Conservation (phyloP, 1,140 invertebrate species). For the Danaus plexippus region DNA sequence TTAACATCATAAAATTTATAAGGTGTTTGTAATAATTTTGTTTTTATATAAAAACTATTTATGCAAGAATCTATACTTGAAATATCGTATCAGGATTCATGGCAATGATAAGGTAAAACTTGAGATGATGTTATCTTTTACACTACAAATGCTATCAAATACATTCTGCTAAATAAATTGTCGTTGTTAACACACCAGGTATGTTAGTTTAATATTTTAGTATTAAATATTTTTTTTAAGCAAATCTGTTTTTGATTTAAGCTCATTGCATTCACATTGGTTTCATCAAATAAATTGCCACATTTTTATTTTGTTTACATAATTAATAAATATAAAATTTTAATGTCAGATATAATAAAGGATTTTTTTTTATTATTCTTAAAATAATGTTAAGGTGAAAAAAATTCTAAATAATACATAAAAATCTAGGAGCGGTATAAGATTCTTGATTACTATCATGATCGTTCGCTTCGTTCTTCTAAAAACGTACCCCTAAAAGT, state of each 20-base stretch:
- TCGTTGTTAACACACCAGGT: slow-evolving; percentile 29
- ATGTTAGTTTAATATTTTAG: slow-evolving; percentile 16
- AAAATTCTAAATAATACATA: too few relatives aligned
- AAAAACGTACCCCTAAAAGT: too few relatives aligned
- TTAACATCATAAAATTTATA: too few relatives aligned
- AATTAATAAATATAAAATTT: slow-evolving; percentile 2
- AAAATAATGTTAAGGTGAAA: not conserved
- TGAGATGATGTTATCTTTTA: slow-evolving; percentile 43
- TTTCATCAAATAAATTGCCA: too few relatives aligned
- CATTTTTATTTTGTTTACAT: not conserved
- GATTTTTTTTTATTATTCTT: not conserved
- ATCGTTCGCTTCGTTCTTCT: too few relatives aligned
- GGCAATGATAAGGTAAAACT: slow-evolving; percentile 32
- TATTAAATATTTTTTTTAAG: slow-evolving; percentile 1
- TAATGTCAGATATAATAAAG: not conserved
- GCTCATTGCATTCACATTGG: too few relatives aligned
- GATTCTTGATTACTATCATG: too few relatives aligned
- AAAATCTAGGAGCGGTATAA: too few relatives aligned
- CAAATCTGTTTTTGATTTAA: too few relatives aligned
- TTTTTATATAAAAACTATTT: slow-evolving; percentile 6
- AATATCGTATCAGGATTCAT: too few relatives aligned
- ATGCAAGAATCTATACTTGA: slow-evolving; percentile 11
- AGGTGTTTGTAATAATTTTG: too few relatives aligned
- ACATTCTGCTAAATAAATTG: slow-evolving; percentile 28
- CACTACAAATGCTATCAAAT: slow-evolving; percentile 15